phyloP scores from a whole-genome alignment of 1,140 invertebrate species.

The Brachionus asplanchnoidis region DNA sequence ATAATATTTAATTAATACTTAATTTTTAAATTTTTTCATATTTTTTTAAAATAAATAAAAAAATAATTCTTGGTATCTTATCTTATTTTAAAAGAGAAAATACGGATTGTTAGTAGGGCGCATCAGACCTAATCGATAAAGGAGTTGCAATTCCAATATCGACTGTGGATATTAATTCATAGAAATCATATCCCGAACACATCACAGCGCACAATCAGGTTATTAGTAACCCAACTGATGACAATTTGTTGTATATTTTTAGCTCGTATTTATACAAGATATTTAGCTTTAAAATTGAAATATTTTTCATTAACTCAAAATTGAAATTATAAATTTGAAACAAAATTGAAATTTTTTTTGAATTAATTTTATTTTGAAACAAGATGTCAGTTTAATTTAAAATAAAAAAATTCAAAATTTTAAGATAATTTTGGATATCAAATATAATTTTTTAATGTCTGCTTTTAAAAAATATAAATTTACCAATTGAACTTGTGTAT shows the following conservation, averaged over 20 bases:
- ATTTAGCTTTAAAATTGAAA: neutral
- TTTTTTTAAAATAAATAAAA: no score
- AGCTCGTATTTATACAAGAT: neutral
- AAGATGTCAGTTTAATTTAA: neutral
- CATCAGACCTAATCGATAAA: constrained; percentile 41
- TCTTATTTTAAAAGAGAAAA: no score
- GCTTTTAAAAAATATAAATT: no score
- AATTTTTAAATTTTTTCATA: no score
- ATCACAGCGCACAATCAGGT: constrained; percentile 42
- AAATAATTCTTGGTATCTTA: no score
- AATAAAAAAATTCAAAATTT: neutral
- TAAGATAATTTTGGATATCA: no score
- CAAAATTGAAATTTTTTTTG: neutral
- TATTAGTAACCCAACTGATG: constrained; percentile 42
- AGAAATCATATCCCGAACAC: constrained; percentile 42
- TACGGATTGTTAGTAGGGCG: neutral
- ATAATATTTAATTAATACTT: no score
- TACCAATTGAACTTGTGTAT: no score
- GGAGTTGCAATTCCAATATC: constrained; percentile 41
- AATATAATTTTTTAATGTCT: no score
- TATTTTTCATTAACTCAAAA: neutral
- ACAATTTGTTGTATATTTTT: constrained; percentile 34
- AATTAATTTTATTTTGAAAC: neutral
- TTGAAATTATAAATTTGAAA: neutral
- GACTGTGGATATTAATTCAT: constrained; percentile 43